Evolutionary conservation across 2,888 invertebrate genomes (phyloP), one percentile per base, ranked within the genome.

Genomic region (Pimpla rufipes): DNA sequence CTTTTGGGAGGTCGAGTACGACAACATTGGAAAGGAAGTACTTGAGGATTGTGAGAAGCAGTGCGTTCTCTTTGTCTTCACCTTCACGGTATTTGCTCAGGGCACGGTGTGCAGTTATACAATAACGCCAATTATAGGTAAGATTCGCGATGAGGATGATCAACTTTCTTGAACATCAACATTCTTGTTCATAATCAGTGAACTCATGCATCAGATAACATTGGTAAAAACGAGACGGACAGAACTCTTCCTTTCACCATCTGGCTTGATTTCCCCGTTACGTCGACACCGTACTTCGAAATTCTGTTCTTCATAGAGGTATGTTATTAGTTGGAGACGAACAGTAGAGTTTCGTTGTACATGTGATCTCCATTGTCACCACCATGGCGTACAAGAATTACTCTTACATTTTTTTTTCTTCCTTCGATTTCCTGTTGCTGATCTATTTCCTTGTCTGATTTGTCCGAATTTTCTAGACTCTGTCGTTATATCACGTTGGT

Each of bases 171-270:
- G n/a, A 57, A 57, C 1, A n/a, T n/a, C n/a, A 29, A 57, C 4
- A 29, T 66, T 42, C n/a, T 23, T 47, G n/a, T 16, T 47, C 35
- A 18, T 78, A 29, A 42, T 29, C 29, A 29, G 2, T n/a, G 5
- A 42, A 18, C n/a, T 8, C 10, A 0, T 13, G n/a, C 18, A 7
- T 50, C 79, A 88, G 88, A 87, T 35, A 84, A 82, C 45, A 55
- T 73, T 18, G 86, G 84, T 11, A 84, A 37, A 50, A 88, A 90
- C 35, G 82, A 68, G 18, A 84, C 88, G 4, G 88, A 90, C 1
- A 86, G 89, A 70, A 70, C 64, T 47, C 79, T 90, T 16, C 90
- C 89, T 0, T 88, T 89, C 62, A 87, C 85, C 57, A 62, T 90
- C 29, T 87, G 87, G 86, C 0, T 89, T 4, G 45, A 86, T 35